Evolutionary conservation across 2,113 vertebrate species (phyloP).

Genomic region (Rafetus swinhoei): DNA sequence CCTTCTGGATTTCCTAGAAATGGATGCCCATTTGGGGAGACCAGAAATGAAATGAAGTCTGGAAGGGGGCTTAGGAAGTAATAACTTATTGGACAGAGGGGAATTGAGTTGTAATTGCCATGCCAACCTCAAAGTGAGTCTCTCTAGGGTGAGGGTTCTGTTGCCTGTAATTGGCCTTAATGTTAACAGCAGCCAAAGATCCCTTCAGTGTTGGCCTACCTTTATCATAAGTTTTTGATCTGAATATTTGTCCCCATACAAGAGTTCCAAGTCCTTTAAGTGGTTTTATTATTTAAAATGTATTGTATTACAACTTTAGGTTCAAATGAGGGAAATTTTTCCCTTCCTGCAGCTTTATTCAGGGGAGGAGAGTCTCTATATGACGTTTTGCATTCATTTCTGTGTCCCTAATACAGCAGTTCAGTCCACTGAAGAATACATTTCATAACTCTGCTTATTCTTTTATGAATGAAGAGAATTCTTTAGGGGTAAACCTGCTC

Average conservation of each 20-base stretch:
- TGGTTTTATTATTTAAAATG: background rate
- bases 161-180: background rate
- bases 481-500: background rate
- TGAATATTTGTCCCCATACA: background rate
- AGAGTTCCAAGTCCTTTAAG: background rate
- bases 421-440: background rate
- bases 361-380: background rate
- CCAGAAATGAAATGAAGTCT: background rate
- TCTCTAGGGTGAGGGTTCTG: background rate
- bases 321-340: background rate
- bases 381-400: background rate
- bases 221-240: background rate
- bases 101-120: background rate
- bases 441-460: background rate
- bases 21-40: background rate
- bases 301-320: background rate
- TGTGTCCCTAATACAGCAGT: background rate
- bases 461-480: slow-evolving; percentile 1
- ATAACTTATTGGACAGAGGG: background rate
- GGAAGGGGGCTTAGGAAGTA: background rate
- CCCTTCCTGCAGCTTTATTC: background rate
- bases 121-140: background rate
- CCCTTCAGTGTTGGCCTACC: background rate
- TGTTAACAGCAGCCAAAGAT: background rate
- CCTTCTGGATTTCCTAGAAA: too few relatives aligned